Base-by-base conservation (phyloP, 2,113 vertebrate species). In the Uria aalge region DNA sequence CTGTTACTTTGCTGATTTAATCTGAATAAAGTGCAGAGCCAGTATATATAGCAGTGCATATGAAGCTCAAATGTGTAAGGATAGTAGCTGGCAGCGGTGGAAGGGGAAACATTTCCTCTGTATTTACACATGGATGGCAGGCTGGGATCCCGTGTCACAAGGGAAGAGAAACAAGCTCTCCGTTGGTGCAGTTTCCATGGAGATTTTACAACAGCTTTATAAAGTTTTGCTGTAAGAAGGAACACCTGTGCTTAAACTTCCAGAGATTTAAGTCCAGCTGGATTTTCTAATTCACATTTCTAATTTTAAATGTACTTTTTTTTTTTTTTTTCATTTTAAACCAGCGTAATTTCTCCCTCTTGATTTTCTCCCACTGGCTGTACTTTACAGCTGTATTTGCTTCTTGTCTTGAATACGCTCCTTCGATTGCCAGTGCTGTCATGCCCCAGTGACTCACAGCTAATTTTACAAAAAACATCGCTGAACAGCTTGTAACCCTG, bases 401-500 rank as follows among this genome's bases (percentile, higher is more conserved):
- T 91, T 93, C 80, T 87, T 88, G 32, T 76, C 55, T 57, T 91
- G 84, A 92, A 69, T 47, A 34, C 11, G 4, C n/a, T 82, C 50
- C 47, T 75, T 85, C 6, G 1, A 57, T 60, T 91, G 72, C 60
- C 41, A 75, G 53, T 27, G 48, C 74, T 93, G 74, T 52, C 71
- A 16, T 93, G 78, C 38, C 77, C 84, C 64, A 50, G n/a, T 94
- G 91, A 80, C 84, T 97, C 93, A 86, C 53, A 88, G 86, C n/a
- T 95, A 91, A 89, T 95, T 95, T 83, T 52, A 57, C 82, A 82
- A 68, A 91, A 88, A 78, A 1, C 36, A 63, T 73, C 3, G 1
- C 47, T 36, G 73, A 84, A 48, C 11, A 71, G 55, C 69, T 82
- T 79, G 66, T 79, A 92, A 91, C 73, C 86, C 77, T 22, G 60